Conservation (phyloP, 2,113 vertebrate genomes). For the Poeciliopsis occidentalis region DNA sequence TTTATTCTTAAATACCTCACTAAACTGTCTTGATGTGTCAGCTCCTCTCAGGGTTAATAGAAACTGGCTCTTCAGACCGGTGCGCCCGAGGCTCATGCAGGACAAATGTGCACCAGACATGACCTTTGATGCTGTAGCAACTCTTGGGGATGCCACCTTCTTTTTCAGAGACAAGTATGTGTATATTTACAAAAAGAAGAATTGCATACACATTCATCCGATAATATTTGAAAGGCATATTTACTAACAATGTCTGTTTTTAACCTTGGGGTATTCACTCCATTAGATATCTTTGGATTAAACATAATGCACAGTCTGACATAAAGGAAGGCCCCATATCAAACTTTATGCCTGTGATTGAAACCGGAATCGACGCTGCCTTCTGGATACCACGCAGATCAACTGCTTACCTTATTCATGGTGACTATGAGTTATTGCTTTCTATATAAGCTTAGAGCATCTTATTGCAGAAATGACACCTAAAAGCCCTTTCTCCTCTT, state of each 20-base stretch:
- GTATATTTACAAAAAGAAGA: neutral
- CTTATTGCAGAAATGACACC: no score
- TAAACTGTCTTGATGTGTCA: conserved; percentile 32
- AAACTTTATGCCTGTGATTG: conserved; percentile 81
- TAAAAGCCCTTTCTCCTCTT: no score
- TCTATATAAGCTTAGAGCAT: neutral
- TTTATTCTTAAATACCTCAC: neutral
- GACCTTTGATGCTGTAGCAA: conserved; percentile 79
- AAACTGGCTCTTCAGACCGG: conserved; percentile 46
- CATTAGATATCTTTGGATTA: conserved; percentile 81
- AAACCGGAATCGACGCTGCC: conserved; percentile 77
- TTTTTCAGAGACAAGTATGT: conserved; percentile 78
- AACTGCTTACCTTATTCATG: conserved; percentile 77
- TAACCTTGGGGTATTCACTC: neutral
- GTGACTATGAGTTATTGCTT: conserved; percentile 48
- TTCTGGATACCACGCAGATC: conserved; percentile 77
- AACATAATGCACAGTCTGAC: conserved; percentile 68
- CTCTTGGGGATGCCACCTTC: conserved; percentile 71
- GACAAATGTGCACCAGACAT: conserved; percentile 72
- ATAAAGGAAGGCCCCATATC: conserved; percentile 79
- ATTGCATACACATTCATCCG: neutral
- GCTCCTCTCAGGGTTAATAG: conserved; percentile 50
- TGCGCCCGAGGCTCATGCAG: conserved; percentile 51
- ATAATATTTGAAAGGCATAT: neutral
- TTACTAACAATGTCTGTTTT: neutral